Base-by-base conservation (phyloP, 92 coral and sea anemone species). In the Pocillopora meandrina region DNA sequence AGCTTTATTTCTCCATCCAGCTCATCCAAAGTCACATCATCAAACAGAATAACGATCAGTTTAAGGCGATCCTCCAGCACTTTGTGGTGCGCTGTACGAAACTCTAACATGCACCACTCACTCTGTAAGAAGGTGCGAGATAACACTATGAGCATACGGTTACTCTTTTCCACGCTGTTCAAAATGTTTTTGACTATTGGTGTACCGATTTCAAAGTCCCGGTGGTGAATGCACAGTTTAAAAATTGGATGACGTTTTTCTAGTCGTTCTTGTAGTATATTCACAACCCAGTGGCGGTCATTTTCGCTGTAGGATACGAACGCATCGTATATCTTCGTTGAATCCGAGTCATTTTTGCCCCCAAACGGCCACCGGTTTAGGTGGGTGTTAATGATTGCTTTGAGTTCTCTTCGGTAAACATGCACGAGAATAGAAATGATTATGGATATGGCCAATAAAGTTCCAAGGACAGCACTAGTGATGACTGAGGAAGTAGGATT, bases 301-400 rank as follows among this genome's bases (percentile, higher is more conserved):
- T 84, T 90, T 20, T 85, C 87, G 84, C 92, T 95, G 96, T 88
- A 95, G 5, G 96, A 92, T 1, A 95, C 91, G 47, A 95, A 95
- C 19, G 93, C 93, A 68, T 92, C 98, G 89, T 95, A 95, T 61
- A 88, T 88, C 84, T 92, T 95, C 56, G 60, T 56, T 2, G 91
- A 84, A 23, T 95, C 96, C 21, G 91, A 84, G 71, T 95, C 98
- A 52, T 95, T 90, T 26, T 90, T 70, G 34, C 87, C 91, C 65
- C 92, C 96, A 64, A 95, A 95, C 19, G 95, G 98, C 65, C 93
- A 94, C 98, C 98, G 93, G 71, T 92, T 74, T 77, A 93, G 90
- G 58, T 88, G 90, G 10, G 96, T 84, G 81, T 82, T 90, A 74
- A 92, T 52, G 21, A 95, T 64, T 21, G 93, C 87, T 21, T 95